Conservation (phyloP, 2,888 invertebrate genomes). For the Oligia strigilis region DNA sequence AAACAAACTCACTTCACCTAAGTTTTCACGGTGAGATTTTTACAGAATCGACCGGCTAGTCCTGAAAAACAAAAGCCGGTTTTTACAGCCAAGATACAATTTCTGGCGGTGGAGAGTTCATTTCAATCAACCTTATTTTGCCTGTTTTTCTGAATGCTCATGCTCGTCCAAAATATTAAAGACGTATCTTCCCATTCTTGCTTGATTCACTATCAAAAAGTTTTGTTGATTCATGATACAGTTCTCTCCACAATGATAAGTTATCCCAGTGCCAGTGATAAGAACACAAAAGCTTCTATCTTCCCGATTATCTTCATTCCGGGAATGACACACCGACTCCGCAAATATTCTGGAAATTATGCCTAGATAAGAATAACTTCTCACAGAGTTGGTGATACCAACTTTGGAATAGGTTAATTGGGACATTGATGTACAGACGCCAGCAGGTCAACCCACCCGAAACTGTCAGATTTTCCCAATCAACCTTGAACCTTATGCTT, state of each 20-base stretch:
- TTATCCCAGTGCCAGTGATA: constrained; percentile 45
- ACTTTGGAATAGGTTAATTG: constrained; percentile 2
- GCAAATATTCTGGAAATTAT: constrained; percentile 32
- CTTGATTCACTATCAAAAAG: neutral
- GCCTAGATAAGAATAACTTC: constrained; percentile 27
- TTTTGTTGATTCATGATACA: constrained; percentile 10
- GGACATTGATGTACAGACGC: neutral
- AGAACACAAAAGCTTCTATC: constrained; percentile 52
- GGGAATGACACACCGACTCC: constrained; percentile 16
- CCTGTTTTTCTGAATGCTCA: neutral
- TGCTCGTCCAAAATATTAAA: neutral
- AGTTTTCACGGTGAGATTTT: too few species aligned
- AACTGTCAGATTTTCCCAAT: too few species aligned
- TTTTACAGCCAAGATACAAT: neutral
- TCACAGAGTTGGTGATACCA: neutral
- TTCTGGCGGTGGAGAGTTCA: neutral
- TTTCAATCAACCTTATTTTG: too few species aligned
- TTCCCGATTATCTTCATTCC: constrained; percentile 41
- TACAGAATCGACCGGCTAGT: too few species aligned
- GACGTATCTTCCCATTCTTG: neutral
- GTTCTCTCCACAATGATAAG: constrained; percentile 47
- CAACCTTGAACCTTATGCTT: too few species aligned
- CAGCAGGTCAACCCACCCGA: too few species aligned
- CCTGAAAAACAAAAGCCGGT: neutral
- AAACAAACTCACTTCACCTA: too few species aligned